phyloP scores from a whole-genome alignment of 2,888 invertebrate species.

The Dyspetes luteomarginatus region DNA sequence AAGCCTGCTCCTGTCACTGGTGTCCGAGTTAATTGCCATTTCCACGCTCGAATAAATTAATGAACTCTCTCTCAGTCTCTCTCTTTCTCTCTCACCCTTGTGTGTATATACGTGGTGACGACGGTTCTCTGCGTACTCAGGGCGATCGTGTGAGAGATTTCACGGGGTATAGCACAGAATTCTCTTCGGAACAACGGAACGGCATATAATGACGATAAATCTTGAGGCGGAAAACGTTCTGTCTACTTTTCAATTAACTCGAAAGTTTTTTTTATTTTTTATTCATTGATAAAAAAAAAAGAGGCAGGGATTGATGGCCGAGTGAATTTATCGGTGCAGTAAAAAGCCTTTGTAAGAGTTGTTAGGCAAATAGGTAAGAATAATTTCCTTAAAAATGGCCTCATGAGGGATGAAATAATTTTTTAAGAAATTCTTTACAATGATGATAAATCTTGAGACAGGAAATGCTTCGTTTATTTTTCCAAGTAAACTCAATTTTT shows the following conservation, averaged over 20 bases:
- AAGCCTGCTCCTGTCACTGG: constrained; percentile 82
- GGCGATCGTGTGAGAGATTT: constrained; percentile 50
- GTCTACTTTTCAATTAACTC: constrained; percentile 30
- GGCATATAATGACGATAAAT: constrained; percentile 35
- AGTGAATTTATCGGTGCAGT: no score
- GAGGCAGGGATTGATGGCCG: no score
- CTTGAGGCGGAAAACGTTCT: constrained; percentile 11
- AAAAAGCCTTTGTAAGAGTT: no score
- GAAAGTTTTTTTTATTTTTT: constrained; percentile 23
- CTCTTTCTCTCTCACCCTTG: not conserved
- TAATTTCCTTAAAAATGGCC: no score
- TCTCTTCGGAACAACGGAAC: constrained; percentile 30
- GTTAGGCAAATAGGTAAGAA: no score
- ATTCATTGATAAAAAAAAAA: no score
- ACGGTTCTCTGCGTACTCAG: constrained; percentile 41
- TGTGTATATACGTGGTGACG: constrained; percentile 63
- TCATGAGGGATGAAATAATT: no score
- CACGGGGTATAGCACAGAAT: constrained; percentile 11
- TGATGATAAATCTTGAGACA: no score
- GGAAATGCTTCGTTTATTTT: no score
- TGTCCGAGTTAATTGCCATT: constrained; percentile 82
- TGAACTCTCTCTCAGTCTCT: constrained; percentile 74
- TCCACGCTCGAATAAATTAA: constrained; percentile 83
- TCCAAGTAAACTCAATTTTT: no score
- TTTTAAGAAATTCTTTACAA: no score